Evolutionary conservation across 1,140 invertebrate species (phyloP).

Genomic region (Potamilus streckersoni): DNA sequence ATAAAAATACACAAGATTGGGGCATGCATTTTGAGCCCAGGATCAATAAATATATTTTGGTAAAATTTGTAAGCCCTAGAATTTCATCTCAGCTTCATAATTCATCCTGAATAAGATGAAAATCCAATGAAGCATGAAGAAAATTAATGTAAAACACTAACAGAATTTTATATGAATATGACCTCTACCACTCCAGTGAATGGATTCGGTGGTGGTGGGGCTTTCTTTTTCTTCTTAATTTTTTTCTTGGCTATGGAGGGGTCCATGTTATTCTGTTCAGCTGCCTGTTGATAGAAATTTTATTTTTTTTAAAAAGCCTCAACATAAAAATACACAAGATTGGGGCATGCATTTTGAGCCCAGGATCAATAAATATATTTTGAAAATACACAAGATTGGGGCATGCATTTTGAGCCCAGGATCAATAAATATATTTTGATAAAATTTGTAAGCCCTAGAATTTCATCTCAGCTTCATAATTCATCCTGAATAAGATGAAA

Average conservation of each 20-base stretch:
- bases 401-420: too few species aligned
- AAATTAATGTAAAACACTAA: too few species aligned
- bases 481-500: too few species aligned
- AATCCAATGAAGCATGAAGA: too few species aligned
- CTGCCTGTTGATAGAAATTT: conserved; percentile 46
- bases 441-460: not conserved
- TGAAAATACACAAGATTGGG: too few species aligned
- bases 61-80: not conserved
- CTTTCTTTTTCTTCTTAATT: conserved; percentile 68
- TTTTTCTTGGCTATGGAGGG: conserved; percentile 73
- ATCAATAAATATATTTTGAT: too few species aligned
- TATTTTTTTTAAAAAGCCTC: not conserved
- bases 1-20: not conserved
- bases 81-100: too few species aligned
- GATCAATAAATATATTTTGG: not conserved
- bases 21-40: not conserved
- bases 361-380: not conserved
- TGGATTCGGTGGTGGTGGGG: conserved; percentile 72
- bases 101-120: too few species aligned
- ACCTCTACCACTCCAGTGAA: conserved; percentile 68
- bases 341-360: not conserved
- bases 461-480: too few species aligned
- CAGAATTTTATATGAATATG: too few species aligned
- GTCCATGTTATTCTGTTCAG: conserved; percentile 73
- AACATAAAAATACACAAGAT: not conserved